Percentiles rank a stretch among this genome's conserved stretches.
These are phyloP conservation scores for Elachura formosa DNA, from an alignment of 2,113 vertebrate genomes.

Conservation along the genomic window DNA sequence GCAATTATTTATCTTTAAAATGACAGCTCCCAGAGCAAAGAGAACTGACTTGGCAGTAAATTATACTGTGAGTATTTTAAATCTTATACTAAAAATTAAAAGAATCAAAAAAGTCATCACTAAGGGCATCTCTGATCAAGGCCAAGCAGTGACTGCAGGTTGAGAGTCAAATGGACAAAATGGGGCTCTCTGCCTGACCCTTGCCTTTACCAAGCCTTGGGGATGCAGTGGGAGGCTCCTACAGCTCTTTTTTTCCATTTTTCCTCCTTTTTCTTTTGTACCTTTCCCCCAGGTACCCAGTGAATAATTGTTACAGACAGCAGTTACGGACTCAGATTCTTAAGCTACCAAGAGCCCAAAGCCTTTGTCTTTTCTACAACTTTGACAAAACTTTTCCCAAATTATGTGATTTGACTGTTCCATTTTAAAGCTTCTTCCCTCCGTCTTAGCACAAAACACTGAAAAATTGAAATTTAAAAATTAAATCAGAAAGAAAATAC, in stretches of 20 bases:
- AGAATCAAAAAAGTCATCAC: neutral
- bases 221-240: neutral
- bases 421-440: neutral
- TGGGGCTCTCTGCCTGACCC: neutral
- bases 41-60: neutral
- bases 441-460: fast-evolving
- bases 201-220: neutral
- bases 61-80: neutral
- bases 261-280: neutral
- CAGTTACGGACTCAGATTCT: neutral
- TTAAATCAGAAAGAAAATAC: neutral
- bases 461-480: neutral
- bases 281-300: neutral
- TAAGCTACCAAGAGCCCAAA: neutral
- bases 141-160: neutral
- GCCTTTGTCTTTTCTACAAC: neutral
- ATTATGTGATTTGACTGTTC: neutral
- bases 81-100: neutral
- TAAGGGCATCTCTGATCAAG: neutral
- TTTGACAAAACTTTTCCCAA: neutral
- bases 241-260: neutral
- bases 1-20: neutral
- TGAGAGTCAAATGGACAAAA: neutral
- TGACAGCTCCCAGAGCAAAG: neutral
- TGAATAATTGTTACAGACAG: neutral